phyloP scores from a whole-genome alignment of 2,797 vertebrate species.

The Spinibarbus caldwelli region DNA sequence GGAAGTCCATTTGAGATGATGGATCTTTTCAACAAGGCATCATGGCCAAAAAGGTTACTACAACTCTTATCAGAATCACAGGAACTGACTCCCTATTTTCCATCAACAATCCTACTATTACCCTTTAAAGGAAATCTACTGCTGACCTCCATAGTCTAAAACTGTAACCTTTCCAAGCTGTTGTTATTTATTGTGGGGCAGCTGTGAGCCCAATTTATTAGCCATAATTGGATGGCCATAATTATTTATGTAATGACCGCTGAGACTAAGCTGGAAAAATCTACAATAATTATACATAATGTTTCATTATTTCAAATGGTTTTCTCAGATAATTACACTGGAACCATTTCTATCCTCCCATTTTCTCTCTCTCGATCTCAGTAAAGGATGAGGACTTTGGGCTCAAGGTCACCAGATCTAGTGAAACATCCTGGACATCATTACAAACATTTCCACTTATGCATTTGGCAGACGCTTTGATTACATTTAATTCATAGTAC shows the following conservation, averaged over 20 bases:
- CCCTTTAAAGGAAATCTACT: conserved; percentile 32
- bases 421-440: not conserved
- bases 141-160: not conserved
- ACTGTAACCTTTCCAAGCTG: not conserved
- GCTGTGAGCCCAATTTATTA: conserved; percentile 1
- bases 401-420: not conserved
- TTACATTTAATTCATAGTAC: not conserved
- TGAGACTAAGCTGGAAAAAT: conserved; percentile 20
- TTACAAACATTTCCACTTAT: not conserved
- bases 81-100: conserved; percentile 27
- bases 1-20: conserved; percentile 11
- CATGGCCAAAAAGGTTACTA: conserved; percentile 20
- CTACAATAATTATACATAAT: conserved; percentile 42
- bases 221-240: not conserved
- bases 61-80: conserved; percentile 19
- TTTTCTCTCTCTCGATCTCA: conserved; percentile 21
- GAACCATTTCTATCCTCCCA: conserved; percentile 38
- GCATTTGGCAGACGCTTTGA: not conserved
- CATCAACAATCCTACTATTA: conserved; percentile 33
- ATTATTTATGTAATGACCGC: not conserved
- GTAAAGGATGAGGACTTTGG: conserved; percentile 36
- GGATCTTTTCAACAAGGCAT: conserved; percentile 24
- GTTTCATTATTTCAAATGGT: conserved; percentile 39
- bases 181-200: conserved; percentile 18
- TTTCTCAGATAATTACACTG: conserved; percentile 49